A percentile compares a stretch with the other conserved stretches of the same genome.
Evolutionary conservation across 2,888 invertebrate species (phyloP).

Genomic region (Eupithecia tripunctaria): DNA sequence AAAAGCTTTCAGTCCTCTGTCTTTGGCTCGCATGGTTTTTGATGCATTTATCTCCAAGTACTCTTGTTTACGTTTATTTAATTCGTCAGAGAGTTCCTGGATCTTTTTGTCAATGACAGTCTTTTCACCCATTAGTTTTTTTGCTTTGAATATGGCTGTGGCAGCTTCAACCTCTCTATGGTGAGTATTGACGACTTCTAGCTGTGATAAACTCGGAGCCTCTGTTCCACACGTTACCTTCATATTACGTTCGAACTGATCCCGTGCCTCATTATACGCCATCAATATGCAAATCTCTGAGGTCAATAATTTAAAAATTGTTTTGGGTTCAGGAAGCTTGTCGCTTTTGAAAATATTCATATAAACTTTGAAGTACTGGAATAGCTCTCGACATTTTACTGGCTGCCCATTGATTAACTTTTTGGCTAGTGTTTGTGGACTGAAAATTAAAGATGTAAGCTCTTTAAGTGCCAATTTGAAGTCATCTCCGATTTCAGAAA

Average conservation of each 20-base stretch:
- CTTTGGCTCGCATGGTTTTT: constrained; percentile 22
- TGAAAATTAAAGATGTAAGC: constrained; percentile 22
- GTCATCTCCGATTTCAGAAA: constrained; percentile 14
- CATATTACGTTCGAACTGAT: constrained; percentile 22
- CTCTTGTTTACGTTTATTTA: constrained; percentile 16
- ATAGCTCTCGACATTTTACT: constrained; percentile 26
- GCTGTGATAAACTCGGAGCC: constrained; percentile 18
- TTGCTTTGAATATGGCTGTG: constrained; percentile 19
- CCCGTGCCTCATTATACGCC: constrained; percentile 27
- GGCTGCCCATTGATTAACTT: constrained; percentile 26
- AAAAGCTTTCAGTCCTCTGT: constrained; percentile 20
- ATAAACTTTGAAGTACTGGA: constrained; percentile 31
- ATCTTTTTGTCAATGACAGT: constrained; percentile 23
- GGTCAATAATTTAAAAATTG: background rate
- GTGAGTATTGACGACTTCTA: constrained; percentile 18
- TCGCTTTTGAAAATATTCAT: constrained; percentile 37
- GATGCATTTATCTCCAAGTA: constrained; percentile 24
- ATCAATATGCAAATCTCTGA: constrained; percentile 31
- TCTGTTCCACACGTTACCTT: constrained; percentile 15
- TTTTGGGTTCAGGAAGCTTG: background rate
- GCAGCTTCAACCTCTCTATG: constrained; percentile 22
- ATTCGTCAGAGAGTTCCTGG: constrained; percentile 24
- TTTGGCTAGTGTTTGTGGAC: constrained; percentile 7
- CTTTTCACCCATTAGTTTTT: constrained; percentile 25
- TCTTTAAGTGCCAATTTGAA: constrained; percentile 21